phyloP scores from a whole-genome alignment of 2,113 vertebrate genomes.

The Microcebus tavaratra region DNA sequence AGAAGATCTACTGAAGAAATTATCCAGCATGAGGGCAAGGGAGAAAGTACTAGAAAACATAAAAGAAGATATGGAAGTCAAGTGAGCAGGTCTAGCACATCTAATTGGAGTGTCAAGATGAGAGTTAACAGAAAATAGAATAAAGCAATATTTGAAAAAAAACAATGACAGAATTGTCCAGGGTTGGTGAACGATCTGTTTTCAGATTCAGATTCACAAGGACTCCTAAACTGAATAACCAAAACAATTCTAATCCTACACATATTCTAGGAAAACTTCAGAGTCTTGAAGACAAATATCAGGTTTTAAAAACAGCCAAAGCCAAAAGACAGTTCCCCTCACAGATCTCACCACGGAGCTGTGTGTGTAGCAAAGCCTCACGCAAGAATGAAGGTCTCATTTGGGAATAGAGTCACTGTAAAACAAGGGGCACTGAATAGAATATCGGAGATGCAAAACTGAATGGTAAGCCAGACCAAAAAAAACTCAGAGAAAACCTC shows the following conservation, averaged over 20 bases:
- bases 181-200: background rate
- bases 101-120: background rate
- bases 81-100: fast-evolving
- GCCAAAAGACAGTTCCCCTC: background rate
- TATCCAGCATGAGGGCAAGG: fast-evolving
- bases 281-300: background rate
- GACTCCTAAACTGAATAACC: background rate
- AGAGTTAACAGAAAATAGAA: background rate
- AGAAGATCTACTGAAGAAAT: background rate
- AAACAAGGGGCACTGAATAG: background rate
- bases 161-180: background rate
- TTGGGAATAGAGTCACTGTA: background rate
- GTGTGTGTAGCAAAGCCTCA: background rate
- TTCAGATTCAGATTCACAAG: background rate
- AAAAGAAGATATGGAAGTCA: background rate
- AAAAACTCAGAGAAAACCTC: background rate
- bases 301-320: background rate
- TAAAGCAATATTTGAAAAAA: fast-evolving
- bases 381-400: background rate
- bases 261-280: background rate
- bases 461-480: background rate
- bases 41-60: background rate
- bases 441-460: background rate
- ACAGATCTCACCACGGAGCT: fast-evolving
- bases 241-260: too few relatives aligned